Conservation (phyloP, 1,140 invertebrate genomes). For the Berghia stephanieae region DNA sequence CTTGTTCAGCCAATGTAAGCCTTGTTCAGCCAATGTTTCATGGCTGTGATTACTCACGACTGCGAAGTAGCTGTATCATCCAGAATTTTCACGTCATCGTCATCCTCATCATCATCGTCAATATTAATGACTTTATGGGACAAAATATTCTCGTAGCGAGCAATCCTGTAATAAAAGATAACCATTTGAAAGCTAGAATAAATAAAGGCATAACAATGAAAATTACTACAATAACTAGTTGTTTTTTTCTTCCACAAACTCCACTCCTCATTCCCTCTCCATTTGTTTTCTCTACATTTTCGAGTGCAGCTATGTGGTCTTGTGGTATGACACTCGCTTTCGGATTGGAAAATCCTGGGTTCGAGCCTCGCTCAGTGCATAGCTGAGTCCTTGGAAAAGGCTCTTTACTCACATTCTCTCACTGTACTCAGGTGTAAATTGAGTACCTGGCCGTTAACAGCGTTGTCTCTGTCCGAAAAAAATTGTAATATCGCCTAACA, state of each 20-base stretch:
- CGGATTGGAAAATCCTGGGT: too few relatives aligned
- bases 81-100: slow-evolving; percentile 47
- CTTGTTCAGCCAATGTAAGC: slow-evolving; percentile 12
- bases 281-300: background rate
- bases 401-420: too few relatives aligned
- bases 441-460: too few relatives aligned
- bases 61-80: slow-evolving; percentile 19
- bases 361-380: too few relatives aligned
- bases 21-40: background rate
- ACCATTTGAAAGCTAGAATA: background rate
- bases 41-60: background rate
- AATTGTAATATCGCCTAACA: too few relatives aligned
- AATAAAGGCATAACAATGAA: background rate
- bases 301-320: background rate
- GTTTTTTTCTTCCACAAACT: background rate
- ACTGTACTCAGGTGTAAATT: too few relatives aligned
- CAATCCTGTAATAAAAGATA: slow-evolving; percentile 29
- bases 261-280: background rate
- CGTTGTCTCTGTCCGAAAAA: too few relatives aligned
- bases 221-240: background rate
- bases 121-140: slow-evolving; percentile 17
- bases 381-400: too few relatives aligned
- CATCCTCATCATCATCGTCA: slow-evolving; percentile 41
- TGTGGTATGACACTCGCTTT: too few relatives aligned
- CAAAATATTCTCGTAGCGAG: slow-evolving; percentile 31